Conservation (phyloP, 2,113 vertebrate species). For the Falco punctatus region DNA sequence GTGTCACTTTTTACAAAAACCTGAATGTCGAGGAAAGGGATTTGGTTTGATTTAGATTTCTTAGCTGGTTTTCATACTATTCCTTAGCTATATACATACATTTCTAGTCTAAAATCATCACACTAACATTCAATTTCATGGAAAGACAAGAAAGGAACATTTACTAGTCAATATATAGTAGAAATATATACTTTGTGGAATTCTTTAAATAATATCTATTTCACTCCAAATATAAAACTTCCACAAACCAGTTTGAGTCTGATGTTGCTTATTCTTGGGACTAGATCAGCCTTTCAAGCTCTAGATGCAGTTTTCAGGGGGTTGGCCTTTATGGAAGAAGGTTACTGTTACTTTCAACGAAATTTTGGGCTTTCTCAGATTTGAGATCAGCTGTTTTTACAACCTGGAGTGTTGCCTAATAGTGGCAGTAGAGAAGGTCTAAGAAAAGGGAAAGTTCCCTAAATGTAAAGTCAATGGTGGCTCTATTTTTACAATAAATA, state of each 20-base stretch:
- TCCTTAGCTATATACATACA: neutral
- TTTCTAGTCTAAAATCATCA: neutral
- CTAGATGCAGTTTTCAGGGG: neutral
- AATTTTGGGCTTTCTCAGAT: neutral
- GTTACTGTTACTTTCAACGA: neutral
- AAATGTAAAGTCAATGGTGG: neutral
- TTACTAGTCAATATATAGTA: neutral
- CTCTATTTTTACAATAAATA: neutral
- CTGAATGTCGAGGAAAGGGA: neutral
- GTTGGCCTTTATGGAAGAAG: neutral
- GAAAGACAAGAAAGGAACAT: neutral
- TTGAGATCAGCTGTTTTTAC: neutral
- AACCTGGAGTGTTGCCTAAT: neutral
- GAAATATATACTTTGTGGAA: neutral
- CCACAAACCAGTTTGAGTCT: neutral
- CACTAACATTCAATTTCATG: neutral
- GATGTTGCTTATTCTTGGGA: neutral
- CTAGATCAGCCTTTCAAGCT: neutral
- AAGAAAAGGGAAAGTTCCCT: neutral
- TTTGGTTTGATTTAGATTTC: neutral
- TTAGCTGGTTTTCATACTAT: neutral
- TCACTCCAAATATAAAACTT: neutral
- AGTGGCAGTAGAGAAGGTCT: neutral
- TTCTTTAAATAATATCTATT: neutral
- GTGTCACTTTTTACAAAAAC: neutral